phyloP scores from a whole-genome alignment of 2,797 vertebrate genomes.

The Neosalanx taihuensis region DNA sequence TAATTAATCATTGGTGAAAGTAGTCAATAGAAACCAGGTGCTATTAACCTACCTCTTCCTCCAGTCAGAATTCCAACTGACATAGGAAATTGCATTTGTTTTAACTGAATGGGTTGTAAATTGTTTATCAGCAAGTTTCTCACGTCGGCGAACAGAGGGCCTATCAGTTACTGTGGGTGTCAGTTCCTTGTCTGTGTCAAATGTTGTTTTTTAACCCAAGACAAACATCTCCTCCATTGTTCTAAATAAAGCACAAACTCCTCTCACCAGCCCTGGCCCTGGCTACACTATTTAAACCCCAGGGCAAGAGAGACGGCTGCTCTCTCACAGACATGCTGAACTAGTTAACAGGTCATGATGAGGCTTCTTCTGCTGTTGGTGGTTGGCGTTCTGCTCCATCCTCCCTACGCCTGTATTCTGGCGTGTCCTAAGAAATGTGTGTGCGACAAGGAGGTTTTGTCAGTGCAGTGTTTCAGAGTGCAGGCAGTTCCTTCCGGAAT shows the following conservation, averaged over 20 bases:
- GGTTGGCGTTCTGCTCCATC: slow-evolving; percentile 40
- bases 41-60: background rate
- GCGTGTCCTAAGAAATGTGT: slow-evolving; percentile 74
- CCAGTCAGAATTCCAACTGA: slow-evolving; percentile 30
- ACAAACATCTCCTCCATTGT: slow-evolving; percentile 58
- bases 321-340: slow-evolving; percentile 55
- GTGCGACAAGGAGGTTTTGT: slow-evolving; percentile 62
- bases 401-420: slow-evolving; percentile 12
- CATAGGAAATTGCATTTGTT: slow-evolving; percentile 74
- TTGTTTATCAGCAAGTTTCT: slow-evolving; percentile 69
- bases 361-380: slow-evolving; percentile 39
- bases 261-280: slow-evolving; percentile 5
- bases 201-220: slow-evolving; percentile 50
- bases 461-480: slow-evolving; percentile 75
- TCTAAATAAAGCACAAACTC: slow-evolving; percentile 39
- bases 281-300: slow-evolving; percentile 43
- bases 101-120: slow-evolving; percentile 77
- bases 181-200: slow-evolving; percentile 54
- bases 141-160: slow-evolving; percentile 66
- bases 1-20: no score
- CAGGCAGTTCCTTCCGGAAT: slow-evolving; percentile 64
- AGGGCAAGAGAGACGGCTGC: slow-evolving; percentile 8
- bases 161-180: slow-evolving; percentile 9
- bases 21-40: no score
- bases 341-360: slow-evolving; percentile 63